Conservation (phyloP, 2,797 vertebrate genomes). For the Pogonophryne albipinna region DNA sequence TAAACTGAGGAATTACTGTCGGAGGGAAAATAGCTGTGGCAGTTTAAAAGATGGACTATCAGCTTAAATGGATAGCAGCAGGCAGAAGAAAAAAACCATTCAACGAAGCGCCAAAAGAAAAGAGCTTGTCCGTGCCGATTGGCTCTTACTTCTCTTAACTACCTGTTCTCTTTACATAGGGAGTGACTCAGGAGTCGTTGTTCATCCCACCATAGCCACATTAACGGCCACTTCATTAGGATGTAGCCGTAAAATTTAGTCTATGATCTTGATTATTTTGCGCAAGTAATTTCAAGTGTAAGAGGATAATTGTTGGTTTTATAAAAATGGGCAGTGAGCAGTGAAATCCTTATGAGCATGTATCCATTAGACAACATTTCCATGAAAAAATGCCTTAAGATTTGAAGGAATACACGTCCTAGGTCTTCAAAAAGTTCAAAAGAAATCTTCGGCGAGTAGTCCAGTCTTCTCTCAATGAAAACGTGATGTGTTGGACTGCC, state of each 20-base stretch:
- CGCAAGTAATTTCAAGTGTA: constrained; percentile 12
- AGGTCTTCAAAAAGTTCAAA: constrained; percentile 13
- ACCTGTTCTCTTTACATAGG: constrained; percentile 69
- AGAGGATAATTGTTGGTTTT: constrained; percentile 8
- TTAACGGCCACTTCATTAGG: constrained; percentile 31
- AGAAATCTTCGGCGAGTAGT: constrained; percentile 14
- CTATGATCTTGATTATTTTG: constrained; percentile 32
- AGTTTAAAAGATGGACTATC: constrained; percentile 20
- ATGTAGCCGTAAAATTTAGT: constrained; percentile 17
- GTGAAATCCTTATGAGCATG: constrained; percentile 36
- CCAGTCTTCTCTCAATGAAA: constrained; percentile 33
- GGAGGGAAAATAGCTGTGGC: constrained; percentile 12
- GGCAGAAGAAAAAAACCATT: constrained; percentile 18
- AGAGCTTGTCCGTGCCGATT: constrained; percentile 41
- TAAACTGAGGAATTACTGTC: background rate
- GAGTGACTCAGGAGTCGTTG: constrained; percentile 56
- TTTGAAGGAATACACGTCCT: background rate
- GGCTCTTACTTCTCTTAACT: constrained; percentile 76
- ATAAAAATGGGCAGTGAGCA: constrained; percentile 8
- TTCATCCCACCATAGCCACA: constrained; percentile 40
- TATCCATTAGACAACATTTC: constrained; percentile 23
- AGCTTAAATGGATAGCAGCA: constrained; percentile 15
- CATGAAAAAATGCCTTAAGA: background rate
- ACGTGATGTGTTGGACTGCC: background rate
- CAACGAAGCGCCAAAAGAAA: constrained; percentile 12